These are phyloP conservation scores for Dallia pectoralis DNA, from an alignment of 2,797 vertebrate genomes.

Conservation along the genomic window DNA sequence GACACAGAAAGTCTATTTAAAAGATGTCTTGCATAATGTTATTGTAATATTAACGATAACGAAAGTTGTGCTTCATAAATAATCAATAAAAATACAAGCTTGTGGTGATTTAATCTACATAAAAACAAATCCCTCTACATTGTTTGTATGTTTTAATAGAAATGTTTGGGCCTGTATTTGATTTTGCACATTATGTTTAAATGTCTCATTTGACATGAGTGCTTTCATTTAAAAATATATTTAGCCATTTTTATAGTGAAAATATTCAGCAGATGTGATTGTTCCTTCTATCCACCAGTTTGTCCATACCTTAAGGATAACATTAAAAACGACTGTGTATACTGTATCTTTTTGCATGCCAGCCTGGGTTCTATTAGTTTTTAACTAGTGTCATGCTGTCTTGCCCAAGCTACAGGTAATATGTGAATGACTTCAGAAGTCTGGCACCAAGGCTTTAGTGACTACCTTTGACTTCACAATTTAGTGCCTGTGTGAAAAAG, in stretches of 20 bases:
- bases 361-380: background rate
- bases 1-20: no score
- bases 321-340: background rate
- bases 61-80: no score
- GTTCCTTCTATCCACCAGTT: background rate
- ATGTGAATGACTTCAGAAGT: conserved; percentile 18
- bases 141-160: no score
- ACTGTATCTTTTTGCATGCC: background rate
- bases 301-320: background rate
- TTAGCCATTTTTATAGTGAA: background rate
- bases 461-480: conserved; percentile 11
- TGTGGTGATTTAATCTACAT: no score
- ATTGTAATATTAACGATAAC: no score
- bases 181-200: background rate
- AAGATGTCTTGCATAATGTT: no score
- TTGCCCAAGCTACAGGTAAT: background rate
- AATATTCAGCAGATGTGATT: background rate
- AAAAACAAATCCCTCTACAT: no score
- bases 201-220: background rate
- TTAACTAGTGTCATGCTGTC: background rate
- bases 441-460: conserved; percentile 36
- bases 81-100: no score
- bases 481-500: conserved; percentile 9
- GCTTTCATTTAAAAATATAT: background rate
- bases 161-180: no score